These are phyloP conservation scores for Capitella teleta DNA, from an alignment of 1,140 invertebrate genomes.

Conservation along the genomic window DNA sequence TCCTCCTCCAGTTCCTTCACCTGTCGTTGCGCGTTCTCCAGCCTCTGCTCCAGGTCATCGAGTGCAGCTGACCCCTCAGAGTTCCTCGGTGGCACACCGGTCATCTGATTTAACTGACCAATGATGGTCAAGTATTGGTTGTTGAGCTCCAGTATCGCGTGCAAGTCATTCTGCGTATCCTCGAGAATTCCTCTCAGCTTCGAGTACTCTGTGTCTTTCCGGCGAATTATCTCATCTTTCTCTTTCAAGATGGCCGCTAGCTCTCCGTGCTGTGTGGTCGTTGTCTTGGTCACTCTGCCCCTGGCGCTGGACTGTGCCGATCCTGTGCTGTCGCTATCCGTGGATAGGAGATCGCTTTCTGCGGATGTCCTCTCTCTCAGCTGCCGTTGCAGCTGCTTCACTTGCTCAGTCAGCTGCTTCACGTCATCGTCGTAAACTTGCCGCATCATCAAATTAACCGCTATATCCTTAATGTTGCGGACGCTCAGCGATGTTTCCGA, in stretches of 20 bases:
- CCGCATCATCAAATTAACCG: neutral
- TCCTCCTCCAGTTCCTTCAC: constrained; percentile 3
- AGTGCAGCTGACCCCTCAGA: neutral
- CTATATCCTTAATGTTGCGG: neutral
- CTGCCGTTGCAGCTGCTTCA: neutral
- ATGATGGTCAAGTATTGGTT: constrained; percentile 6
- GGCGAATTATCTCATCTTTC: neutral
- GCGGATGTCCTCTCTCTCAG: too few relatives aligned
- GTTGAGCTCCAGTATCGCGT: constrained; percentile 2
- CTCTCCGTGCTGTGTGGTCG: neutral
- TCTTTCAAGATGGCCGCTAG: neutral
- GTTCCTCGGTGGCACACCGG: neutral
- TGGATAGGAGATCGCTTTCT: too few relatives aligned
- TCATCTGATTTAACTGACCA: constrained; percentile 5
- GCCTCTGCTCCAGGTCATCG: neutral
- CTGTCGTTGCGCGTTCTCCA: constrained; percentile 1
- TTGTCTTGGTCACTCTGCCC: neutral
- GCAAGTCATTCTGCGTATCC: constrained; percentile 1
- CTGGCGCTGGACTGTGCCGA: neutral
- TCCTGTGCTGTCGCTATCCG: neutral
- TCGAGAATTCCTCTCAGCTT: constrained; percentile 3
- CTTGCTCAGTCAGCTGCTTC: neutral
- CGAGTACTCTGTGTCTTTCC: constrained; percentile 1
- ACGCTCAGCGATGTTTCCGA: neutral
- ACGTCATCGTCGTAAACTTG: neutral